Percentiles rank a stretch among this genome's conserved stretches.
phyloP scores from a whole-genome alignment of 2,888 invertebrate genomes.

The Tenodera sinensis region DNA sequence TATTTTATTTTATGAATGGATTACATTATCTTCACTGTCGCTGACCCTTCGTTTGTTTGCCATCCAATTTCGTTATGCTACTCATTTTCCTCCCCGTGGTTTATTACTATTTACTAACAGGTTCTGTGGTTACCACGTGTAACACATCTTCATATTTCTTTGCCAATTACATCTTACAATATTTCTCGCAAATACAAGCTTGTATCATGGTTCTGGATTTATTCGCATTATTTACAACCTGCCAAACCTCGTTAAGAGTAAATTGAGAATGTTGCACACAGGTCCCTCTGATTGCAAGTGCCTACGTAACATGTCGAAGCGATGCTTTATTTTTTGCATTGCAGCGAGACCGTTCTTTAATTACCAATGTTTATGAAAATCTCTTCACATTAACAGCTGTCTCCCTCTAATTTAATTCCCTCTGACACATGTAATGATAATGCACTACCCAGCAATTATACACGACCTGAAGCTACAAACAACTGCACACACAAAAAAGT shows the following conservation, averaged over 20 bases:
- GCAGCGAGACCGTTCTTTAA: neutral
- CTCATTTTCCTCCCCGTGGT: too few species aligned
- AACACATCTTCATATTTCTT: neutral
- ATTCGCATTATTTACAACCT: too few species aligned
- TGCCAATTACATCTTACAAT: neutral
- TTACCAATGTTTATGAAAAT: neutral
- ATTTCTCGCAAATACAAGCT: neutral
- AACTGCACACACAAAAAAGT: neutral
- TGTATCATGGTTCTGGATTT: neutral
- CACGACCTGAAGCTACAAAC: neutral
- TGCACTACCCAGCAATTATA: neutral
- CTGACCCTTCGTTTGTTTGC: too few species aligned
- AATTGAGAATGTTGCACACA: too few species aligned
- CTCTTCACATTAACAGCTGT: neutral
- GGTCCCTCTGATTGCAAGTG: too few species aligned
- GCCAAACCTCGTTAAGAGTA: too few species aligned
- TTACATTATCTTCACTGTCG: too few species aligned
- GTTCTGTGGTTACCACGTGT: too few species aligned
- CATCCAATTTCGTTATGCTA: too few species aligned
- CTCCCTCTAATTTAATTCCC: neutral
- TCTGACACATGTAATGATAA: neutral
- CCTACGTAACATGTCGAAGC: neutral
- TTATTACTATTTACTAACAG: too few species aligned
- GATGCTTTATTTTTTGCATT: neutral
- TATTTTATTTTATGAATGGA: too few species aligned